phyloP scores from a whole-genome alignment of 2,888 invertebrate species.

The Euphydryas editha region DNA sequence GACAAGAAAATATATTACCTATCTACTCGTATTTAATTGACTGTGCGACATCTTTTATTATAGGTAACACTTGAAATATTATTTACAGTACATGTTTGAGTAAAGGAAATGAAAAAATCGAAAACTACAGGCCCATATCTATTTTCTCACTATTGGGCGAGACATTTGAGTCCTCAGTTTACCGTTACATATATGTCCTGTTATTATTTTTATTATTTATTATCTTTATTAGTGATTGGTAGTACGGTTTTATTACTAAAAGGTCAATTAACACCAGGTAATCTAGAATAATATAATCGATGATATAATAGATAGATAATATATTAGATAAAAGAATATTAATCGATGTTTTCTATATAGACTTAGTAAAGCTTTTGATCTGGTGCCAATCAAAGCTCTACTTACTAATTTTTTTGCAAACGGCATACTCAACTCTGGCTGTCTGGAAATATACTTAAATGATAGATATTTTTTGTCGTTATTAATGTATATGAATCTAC shows the following conservation, averaged over 20 bases:
- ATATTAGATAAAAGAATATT: no score
- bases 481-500: background rate
- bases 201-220: no score
- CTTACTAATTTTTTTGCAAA: background rate
- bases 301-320: no score
- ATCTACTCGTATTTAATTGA: constrained; percentile 8
- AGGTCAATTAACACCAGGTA: background rate
- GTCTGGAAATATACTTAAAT: no score
- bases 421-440: background rate
- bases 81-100: background rate
- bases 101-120: background rate
- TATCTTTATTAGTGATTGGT: background rate
- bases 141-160: background rate
- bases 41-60: background rate
- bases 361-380: constrained; percentile 3
- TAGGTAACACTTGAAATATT: background rate
- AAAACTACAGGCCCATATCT: constrained; percentile 6
- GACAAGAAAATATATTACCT: constrained; percentile 6
- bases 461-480: no score
- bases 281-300: no score
- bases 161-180: background rate
- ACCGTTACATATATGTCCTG: background rate
- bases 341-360: constrained; percentile 1
- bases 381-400: background rate
- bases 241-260: background rate